A percentile compares a stretch with the other conserved stretches of the same genome.
phyloP scores from a whole-genome alignment of 2,113 vertebrate species.

The Podilymbus podiceps region DNA sequence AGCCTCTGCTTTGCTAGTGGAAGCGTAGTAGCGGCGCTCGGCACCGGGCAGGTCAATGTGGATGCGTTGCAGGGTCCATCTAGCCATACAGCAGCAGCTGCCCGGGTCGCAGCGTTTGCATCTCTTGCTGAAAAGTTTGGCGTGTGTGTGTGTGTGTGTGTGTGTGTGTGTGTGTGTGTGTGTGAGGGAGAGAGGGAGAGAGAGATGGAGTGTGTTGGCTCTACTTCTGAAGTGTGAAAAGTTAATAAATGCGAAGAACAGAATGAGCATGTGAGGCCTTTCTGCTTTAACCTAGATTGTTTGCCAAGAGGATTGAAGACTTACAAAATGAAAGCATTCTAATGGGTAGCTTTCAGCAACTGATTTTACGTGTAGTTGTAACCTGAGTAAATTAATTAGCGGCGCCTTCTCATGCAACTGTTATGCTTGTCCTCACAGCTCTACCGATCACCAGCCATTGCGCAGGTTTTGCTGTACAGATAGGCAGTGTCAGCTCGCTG shows the following conservation, averaged over 20 bases:
- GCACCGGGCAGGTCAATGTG: neutral
- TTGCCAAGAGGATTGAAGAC: conserved; percentile 10
- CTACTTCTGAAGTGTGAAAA: neutral
- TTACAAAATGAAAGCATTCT: neutral
- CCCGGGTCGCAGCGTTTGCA: neutral
- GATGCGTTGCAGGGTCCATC: neutral
- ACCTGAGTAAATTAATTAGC: conserved; percentile 45
- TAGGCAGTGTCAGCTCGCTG: neutral
- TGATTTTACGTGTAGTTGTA: neutral
- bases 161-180: too few relatives aligned
- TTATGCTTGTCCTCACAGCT: neutral
- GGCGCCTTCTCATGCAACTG: neutral
- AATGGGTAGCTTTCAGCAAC: neutral
- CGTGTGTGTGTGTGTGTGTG: neutral
- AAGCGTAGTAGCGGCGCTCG: neutral
- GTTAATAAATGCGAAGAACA: conserved; percentile 9
- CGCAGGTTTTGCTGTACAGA: neutral
- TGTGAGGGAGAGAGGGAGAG: neutral
- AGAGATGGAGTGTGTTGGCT: neutral
- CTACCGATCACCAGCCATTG: neutral
- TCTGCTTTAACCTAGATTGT: conserved; percentile 9
- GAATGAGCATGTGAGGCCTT: conserved; percentile 49
- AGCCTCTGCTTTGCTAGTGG: neutral
- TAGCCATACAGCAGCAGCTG: neutral
- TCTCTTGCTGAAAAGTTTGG: conserved; percentile 29